phyloP scores from a whole-genome alignment of 1,140 invertebrate species.

The Lerema accius region DNA sequence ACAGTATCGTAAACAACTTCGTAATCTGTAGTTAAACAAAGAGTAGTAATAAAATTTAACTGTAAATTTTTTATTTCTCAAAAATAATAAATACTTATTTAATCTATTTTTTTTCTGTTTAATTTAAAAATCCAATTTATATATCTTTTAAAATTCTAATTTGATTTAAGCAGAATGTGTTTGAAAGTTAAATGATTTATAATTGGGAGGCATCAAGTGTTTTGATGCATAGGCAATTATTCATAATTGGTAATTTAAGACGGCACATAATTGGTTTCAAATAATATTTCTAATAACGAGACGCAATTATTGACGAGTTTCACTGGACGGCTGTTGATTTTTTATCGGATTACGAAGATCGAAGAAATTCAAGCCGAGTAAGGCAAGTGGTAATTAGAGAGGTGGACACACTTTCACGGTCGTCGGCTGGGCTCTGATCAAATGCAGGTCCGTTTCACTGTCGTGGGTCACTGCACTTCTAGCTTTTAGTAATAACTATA shows the following conservation, averaged over 20 bases:
- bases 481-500: too few relatives aligned
- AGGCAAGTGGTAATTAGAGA: conserved; percentile 70
- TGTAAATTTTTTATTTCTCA: too few relatives aligned
- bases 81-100: too few relatives aligned
- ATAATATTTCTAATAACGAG: conserved; percentile 26
- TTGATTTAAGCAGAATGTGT: too few relatives aligned
- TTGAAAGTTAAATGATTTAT: too few relatives aligned
- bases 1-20: too few relatives aligned
- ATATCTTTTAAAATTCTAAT: too few relatives aligned
- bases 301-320: conserved; percentile 28
- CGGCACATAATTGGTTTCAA: conserved; percentile 15
- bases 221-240: conserved; percentile 6
- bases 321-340: conserved; percentile 25
- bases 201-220: conserved; percentile 3
- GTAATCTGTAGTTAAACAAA: too few relatives aligned
- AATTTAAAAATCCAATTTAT: too few relatives aligned
- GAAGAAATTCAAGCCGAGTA: conserved; percentile 51
- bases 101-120: too few relatives aligned
- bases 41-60: too few relatives aligned
- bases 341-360: conserved; percentile 42
- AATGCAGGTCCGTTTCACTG: conserved; percentile 61
- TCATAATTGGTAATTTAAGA: conserved; percentile 2
- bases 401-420: conserved; percentile 66
- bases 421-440: conserved; percentile 55
- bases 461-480: conserved; percentile 63